Conservation (phyloP, 2,113 vertebrate species). For the Solea senegalensis region DNA sequence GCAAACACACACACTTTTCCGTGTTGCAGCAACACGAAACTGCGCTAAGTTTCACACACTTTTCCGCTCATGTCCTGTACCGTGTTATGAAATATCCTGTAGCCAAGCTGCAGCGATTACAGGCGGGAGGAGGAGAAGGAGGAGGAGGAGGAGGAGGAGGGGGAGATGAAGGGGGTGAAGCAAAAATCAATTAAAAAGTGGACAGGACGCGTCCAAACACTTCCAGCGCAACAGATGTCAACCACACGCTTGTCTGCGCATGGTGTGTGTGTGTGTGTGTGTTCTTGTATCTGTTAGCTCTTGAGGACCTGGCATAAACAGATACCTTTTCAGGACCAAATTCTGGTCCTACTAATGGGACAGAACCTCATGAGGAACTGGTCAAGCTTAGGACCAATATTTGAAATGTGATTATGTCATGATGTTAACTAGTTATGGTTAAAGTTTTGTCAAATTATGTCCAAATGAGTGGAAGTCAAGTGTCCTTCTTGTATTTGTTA, state of each 20-base stretch:
- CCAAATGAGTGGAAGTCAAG: conserved; percentile 4
- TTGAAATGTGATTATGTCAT: too few relatives aligned
- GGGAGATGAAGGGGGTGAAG: background rate
- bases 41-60: conserved; percentile 21
- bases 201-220: conserved; percentile 56
- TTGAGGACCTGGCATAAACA: background rate
- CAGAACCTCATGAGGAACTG: too few relatives aligned
- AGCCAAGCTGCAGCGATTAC: conserved; percentile 6
- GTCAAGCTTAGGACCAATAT: too few relatives aligned
- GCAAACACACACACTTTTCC: background rate
- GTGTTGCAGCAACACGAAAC: background rate
- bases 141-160: background rate
- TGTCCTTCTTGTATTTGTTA: background rate
- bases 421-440: too few relatives aligned
- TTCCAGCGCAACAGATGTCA: conserved; percentile 79
- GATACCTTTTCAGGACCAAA: background rate
- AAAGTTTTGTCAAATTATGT: conserved; percentile 8
- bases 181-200: conserved; percentile 36
- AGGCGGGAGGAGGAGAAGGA: conserved; percentile 5
- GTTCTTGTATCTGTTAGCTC: too few relatives aligned
- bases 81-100: conserved; percentile 44
- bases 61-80: conserved; percentile 13
- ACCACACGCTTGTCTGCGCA: conserved; percentile 63
- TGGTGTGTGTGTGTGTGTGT: conserved; percentile 15
- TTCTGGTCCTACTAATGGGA: conserved; percentile 5